phyloP scores from a whole-genome alignment of 2,797 vertebrate genomes.

The Liasis olivaceus region DNA sequence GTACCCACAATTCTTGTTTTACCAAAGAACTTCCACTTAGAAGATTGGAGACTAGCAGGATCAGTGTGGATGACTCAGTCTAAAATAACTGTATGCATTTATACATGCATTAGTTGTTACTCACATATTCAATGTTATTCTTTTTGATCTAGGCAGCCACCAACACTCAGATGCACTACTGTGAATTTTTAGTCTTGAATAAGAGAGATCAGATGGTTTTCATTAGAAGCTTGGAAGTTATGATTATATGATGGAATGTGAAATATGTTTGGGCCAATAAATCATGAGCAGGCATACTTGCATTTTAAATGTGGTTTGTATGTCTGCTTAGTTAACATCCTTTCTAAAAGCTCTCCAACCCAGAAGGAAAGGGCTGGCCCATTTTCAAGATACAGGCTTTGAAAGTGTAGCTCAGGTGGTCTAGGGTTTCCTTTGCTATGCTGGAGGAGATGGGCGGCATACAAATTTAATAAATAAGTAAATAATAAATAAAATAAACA shows the following conservation, averaged over 20 bases:
- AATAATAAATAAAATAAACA: too few species aligned
- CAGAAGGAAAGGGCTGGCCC: background rate
- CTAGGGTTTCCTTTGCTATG: conserved; percentile 18
- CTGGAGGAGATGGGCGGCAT: background rate
- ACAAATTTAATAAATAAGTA: too few species aligned
- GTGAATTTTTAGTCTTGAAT: rapidly evolving
- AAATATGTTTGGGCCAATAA: conserved; percentile 1
- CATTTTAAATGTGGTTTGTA: background rate
- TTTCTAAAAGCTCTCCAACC: background rate
- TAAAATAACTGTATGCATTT: background rate
- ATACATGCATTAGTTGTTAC: background rate
- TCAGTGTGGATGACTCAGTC: background rate
- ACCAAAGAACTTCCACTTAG: too few species aligned
- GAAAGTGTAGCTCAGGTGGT: conserved; percentile 3
- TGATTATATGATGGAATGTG: background rate
- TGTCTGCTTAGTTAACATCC: background rate
- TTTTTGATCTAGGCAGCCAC: background rate
- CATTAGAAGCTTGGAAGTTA: background rate
- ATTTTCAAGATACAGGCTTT: background rate
- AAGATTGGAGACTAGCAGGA: background rate
- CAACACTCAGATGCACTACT: rapidly evolving
- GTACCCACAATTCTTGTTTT: background rate
- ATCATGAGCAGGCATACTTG: background rate
- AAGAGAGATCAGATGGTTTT: background rate
- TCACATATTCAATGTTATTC: background rate